phyloP scores from a whole-genome alignment of 2,797 vertebrate genomes.

The Megaceryle alcyon region DNA sequence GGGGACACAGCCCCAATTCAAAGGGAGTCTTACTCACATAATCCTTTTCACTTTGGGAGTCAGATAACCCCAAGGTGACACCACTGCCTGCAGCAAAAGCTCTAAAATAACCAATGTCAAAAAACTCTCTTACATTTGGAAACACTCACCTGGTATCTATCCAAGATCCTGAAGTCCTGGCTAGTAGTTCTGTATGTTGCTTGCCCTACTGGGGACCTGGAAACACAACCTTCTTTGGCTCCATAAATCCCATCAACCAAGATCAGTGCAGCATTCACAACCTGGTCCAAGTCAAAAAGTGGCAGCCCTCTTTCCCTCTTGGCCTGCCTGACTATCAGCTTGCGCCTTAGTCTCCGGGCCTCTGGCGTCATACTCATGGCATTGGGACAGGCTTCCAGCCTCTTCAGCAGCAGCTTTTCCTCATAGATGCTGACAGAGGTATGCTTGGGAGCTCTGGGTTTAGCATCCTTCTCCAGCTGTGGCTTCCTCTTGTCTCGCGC shows the following conservation, averaged over 20 bases:
- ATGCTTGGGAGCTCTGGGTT: conserved; percentile 70
- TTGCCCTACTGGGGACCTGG: conserved; percentile 61
- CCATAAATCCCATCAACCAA: conserved; percentile 91
- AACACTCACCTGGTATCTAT: conserved; percentile 91
- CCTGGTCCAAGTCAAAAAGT: conserved; percentile 90
- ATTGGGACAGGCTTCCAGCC: conserved; percentile 88
- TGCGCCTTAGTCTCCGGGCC: conserved; percentile 89
- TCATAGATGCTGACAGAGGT: conserved; percentile 88
- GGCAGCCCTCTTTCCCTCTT: conserved; percentile 91
- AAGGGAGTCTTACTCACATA: not conserved
- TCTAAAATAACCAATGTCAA: not conserved
- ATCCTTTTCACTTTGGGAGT: not conserved
- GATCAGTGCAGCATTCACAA: conserved; percentile 87
- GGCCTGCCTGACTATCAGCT: conserved; percentile 89
- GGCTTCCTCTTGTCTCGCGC: conserved; percentile 79
- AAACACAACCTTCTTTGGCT: conserved; percentile 77
- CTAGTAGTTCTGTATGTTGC: conserved; percentile 85
- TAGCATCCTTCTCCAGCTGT: conserved; percentile 76
- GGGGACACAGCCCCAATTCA: not conserved
- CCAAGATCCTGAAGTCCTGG: conserved; percentile 91
- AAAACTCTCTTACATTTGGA: not conserved
- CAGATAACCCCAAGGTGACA: not conserved
- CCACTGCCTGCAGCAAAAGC: not conserved
- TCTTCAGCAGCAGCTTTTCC: conserved; percentile 88
- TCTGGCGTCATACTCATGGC: conserved; percentile 90